A percentile compares a stretch with the other conserved stretches of the same genome.
These are phyloP conservation scores for Pseudochirops corinnae DNA, from an alignment of 2,797 vertebrate genomes.

Conservation along the genomic window DNA sequence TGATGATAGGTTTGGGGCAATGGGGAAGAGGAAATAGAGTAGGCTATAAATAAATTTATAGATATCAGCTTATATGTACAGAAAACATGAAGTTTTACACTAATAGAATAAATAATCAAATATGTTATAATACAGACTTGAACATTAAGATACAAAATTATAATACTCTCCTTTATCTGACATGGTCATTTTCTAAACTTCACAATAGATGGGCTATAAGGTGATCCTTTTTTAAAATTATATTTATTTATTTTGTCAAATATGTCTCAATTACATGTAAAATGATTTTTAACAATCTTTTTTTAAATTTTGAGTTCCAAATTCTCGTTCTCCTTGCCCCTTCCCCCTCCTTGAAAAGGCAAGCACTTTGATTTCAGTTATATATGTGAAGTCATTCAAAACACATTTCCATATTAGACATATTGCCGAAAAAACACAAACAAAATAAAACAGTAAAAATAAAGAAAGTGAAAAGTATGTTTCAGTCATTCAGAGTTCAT, in stretches of 20 bases:
- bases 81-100: neutral
- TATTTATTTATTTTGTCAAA: neutral
- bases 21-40: neutral
- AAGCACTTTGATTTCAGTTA: neutral
- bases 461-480: neutral
- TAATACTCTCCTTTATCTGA: neutral
- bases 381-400: neutral
- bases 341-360: neutral
- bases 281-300: neutral
- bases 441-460: neutral
- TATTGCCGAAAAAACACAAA: neutral
- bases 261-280: neutral
- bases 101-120: neutral
- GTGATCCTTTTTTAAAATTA: neutral
- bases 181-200: neutral
- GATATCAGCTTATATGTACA: neutral
- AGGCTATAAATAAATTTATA: neutral
- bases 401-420: neutral
- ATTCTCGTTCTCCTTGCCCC: neutral
- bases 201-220: neutral
- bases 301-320: neutral
- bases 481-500: neutral
- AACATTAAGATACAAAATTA: neutral
- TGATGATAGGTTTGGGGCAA: neutral
- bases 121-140: neutral